Percentiles rank a stretch among this genome's conserved stretches.
Conservation (phyloP, 2,888 invertebrate genomes). For the Nemapogon koenigi region DNA sequence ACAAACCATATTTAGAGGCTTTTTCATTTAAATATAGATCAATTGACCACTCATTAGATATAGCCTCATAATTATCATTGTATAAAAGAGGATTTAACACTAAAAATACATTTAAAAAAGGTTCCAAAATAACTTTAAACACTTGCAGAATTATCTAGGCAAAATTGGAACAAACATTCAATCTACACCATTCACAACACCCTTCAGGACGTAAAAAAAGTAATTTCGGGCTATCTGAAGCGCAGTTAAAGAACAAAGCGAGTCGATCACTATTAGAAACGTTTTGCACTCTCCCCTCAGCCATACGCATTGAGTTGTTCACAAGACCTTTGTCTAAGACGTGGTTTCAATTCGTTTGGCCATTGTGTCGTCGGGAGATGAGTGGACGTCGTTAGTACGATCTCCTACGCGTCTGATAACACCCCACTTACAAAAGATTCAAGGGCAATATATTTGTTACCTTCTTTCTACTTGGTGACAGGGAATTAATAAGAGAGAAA, state of each 20-base stretch:
- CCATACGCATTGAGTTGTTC: slow-evolving; percentile 5
- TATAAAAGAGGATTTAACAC: too few species aligned
- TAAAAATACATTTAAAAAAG: too few species aligned
- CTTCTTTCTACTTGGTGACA: too few species aligned
- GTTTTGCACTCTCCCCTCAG: slow-evolving; percentile 28
- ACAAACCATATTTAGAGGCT: too few species aligned
- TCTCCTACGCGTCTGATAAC: slow-evolving; percentile 43
- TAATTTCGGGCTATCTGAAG: slow-evolving; percentile 7
- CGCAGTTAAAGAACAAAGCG: slow-evolving; percentile 9
- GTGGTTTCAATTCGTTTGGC: slow-evolving; percentile 34
- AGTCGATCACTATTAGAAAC: slow-evolving; percentile 29
- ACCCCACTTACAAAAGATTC: slow-evolving; percentile 44
- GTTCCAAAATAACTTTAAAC: too few species aligned
- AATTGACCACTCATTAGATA: not conserved
- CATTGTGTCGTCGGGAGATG: slow-evolving; percentile 52
- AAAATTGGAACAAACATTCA: not conserved
- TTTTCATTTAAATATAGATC: not conserved
- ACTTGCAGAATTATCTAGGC: not conserved
- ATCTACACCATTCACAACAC: not conserved
- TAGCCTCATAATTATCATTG: not conserved
- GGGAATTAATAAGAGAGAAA: too few species aligned
- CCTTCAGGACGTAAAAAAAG: slow-evolving; percentile 6
- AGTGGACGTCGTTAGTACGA: slow-evolving; percentile 40
- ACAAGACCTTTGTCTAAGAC: slow-evolving; percentile 41
- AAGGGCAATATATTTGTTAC: too few species aligned